Evolutionary conservation across 2,797 vertebrate genomes (phyloP).

Genomic region (Sebastiscus tertius): DNA sequence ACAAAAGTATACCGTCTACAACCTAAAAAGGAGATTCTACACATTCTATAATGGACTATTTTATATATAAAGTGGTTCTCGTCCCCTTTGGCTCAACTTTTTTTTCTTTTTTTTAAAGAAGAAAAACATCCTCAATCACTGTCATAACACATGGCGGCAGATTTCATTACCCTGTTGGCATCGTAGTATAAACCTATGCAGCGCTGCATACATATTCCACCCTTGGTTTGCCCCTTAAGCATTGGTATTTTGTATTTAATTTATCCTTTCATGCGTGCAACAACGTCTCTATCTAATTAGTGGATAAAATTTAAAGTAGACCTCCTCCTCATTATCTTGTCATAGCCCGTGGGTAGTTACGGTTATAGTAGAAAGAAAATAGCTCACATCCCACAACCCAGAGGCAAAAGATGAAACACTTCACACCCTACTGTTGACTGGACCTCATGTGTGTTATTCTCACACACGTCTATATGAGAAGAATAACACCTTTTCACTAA

Average conservation of each 20-base stretch:
- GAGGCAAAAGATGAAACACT: conserved; percentile 17
- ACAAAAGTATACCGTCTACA: conserved; percentile 5
- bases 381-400: conserved; percentile 12
- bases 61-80: conserved; percentile 20
- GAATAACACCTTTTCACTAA: neutral
- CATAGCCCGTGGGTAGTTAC: conserved; percentile 41
- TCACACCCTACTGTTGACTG: conserved; percentile 34
- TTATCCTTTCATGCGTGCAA: conserved; percentile 34
- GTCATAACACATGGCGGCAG: conserved; percentile 23
- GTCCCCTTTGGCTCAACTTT: conserved; percentile 30
- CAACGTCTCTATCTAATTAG: conserved; percentile 64
- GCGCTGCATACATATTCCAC: conserved; percentile 16
- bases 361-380: conserved; percentile 32
- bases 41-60: neutral
- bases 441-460: conserved; percentile 6
- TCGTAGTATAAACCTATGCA: neutral
- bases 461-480: neutral
- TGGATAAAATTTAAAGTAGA: conserved; percentile 56
- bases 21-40: neutral
- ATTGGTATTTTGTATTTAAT: conserved; percentile 61
- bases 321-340: conserved; percentile 61
- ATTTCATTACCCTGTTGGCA: conserved; percentile 1
- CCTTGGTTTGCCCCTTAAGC: conserved; percentile 45
- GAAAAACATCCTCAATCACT: conserved; percentile 59
- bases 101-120: conserved; percentile 16